Evolutionary conservation across 2,113 vertebrate genomes (phyloP), one percentile per base, ranked within the genome.

Genomic region (Garra rufa): DNA sequence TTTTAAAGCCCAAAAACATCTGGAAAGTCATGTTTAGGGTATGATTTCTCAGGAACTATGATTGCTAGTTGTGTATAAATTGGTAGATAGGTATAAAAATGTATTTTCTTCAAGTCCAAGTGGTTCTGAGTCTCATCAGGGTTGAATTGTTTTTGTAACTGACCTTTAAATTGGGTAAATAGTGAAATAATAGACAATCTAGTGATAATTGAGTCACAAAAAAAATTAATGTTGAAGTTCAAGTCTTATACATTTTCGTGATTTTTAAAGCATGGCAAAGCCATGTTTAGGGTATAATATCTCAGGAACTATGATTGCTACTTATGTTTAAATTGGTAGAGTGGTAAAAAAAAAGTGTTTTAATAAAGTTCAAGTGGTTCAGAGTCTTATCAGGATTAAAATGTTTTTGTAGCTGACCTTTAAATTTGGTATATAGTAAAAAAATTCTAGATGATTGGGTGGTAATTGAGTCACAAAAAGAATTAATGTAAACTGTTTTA

Each of bases 21-120:
- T 9, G 63, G 15, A 7, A 38, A 38, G 63, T 9, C 69, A 71
- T 71, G 4, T 71, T 71, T 14, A 44, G 38, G 69, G 38, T n/a
- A 24, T 71, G 21, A 24, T 24, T 24, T 71, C 69, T 44, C 38
- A 24, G 69, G 41, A 71, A 24, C 41, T 5, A 24, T 15, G 21
- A 44, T 14, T 44, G 11, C 41, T 73, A 73, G 11, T 11, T 44
- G 3, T 46, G 69, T 46, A 44, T 26, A 48, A 28, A 10, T 26
- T 46, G 71, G 71, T 74, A 17, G 24, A 74, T 50, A 48, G 43
- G 13, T 46, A 28, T 24, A 48, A 74, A 74, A 74, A 74, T 9
- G 14, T 26, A 6, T 24, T 48, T 11, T 21, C 70, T 73, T 46
- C 6, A 73, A 73, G 6, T 24, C 11, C 43, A 73, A 46, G 43